These are phyloP conservation scores for Urocyon cinereoargenteus DNA, from an alignment of 2,797 vertebrate genomes.

Conservation along the genomic window DNA sequence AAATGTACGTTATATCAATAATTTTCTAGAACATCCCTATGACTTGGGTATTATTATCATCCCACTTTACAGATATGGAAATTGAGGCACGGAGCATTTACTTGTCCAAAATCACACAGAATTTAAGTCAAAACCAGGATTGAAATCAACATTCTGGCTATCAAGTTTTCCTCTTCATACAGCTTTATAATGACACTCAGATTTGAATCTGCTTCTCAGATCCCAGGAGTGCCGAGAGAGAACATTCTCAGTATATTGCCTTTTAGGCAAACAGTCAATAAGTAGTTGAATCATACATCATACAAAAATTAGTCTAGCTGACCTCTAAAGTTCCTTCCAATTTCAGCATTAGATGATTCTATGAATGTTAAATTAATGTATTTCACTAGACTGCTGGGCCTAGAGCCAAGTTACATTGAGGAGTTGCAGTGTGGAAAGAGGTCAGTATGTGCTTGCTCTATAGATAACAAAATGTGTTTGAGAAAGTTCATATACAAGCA, in stretches of 20 bases:
- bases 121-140: background rate
- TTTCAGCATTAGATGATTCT: conserved; percentile 33
- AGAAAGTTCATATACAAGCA: background rate
- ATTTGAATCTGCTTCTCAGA: conserved; percentile 17
- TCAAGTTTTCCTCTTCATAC: background rate
- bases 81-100: background rate
- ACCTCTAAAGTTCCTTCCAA: conserved; percentile 12
- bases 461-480: background rate
- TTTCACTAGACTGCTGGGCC: background rate
- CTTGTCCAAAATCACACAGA: background rate
- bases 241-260: background rate
- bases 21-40: background rate
- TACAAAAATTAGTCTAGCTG: background rate
- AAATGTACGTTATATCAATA: background rate
- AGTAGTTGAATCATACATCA: background rate
- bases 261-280: background rate
- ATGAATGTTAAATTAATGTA: conserved; percentile 52
- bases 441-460: background rate
- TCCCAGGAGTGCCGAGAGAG: background rate
- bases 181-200: background rate
- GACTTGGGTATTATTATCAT: background rate
- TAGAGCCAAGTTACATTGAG: background rate
- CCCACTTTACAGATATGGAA: background rate
- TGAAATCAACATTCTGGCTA: background rate
- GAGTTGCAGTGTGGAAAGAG: background rate